Evolutionary conservation across 1,140 invertebrate genomes (phyloP).

Genomic region (Tetraneura akinire): DNA sequence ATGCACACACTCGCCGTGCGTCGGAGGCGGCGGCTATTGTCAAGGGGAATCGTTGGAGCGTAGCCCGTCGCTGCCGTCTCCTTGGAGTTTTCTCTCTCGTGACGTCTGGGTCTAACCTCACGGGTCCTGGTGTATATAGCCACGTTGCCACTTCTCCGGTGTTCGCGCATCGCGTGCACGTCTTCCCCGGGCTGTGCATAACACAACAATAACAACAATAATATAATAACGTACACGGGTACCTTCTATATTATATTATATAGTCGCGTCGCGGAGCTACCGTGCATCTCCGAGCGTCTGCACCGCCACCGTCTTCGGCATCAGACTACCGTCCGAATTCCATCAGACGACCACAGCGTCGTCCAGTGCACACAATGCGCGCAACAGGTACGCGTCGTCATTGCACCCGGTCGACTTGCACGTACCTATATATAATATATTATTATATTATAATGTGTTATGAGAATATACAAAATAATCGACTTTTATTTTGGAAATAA

Average conservation of each 20-base stretch:
- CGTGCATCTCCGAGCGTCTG: neutral
- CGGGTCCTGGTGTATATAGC: constrained; percentile 3
- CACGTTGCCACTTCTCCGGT: constrained; percentile 19
- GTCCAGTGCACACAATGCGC: neutral
- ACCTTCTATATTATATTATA: neutral
- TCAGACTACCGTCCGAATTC: neutral
- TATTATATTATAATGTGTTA: too few species aligned
- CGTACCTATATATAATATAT: too few species aligned
- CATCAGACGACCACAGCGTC: neutral
- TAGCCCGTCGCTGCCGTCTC: neutral
- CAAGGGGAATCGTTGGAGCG: constrained; percentile 33
- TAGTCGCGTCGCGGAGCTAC: neutral
- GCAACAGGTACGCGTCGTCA: neutral
- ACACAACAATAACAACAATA: too few species aligned
- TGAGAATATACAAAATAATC: too few species aligned
- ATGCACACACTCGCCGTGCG: constrained; percentile 3
- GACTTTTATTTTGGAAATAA: too few species aligned
- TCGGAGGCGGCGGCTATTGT: constrained; percentile 6
- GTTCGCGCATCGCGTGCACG: constrained; percentile 3
- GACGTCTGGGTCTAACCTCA: neutral
- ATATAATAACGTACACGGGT: neutral
- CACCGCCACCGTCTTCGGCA: neutral
- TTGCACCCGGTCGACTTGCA: neutral
- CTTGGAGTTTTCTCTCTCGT: constrained; percentile 19
- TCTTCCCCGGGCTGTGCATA: neutral